phyloP scores from a whole-genome alignment of 2,888 invertebrate genomes.

The Papilio elwesi region DNA sequence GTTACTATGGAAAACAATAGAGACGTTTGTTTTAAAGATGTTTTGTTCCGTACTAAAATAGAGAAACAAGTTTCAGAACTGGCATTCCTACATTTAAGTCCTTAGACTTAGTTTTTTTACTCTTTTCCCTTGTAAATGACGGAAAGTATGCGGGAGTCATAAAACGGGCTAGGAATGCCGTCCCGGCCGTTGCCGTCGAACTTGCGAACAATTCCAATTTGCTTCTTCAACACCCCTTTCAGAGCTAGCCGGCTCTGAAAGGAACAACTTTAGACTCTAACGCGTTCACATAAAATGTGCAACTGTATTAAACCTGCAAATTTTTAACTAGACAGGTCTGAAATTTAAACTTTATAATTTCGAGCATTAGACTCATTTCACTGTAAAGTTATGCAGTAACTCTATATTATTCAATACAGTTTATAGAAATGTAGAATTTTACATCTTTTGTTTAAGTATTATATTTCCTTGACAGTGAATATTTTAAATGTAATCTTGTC shows the following conservation, averaged over 20 bases:
- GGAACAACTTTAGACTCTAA: slow-evolving; percentile 19
- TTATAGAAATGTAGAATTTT: slow-evolving; percentile 13
- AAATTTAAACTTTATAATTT: slow-evolving; percentile 10
- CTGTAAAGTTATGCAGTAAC: not conserved
- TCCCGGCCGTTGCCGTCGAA: slow-evolving; percentile 43
- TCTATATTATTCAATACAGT: slow-evolving; percentile 5
- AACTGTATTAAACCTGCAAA: slow-evolving; percentile 22
- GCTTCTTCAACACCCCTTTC: slow-evolving; percentile 50
- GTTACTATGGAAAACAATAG: not conserved
- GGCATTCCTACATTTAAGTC: slow-evolving; percentile 41
- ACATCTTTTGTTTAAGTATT: not conserved
- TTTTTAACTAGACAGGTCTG: not conserved
- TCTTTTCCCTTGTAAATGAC: slow-evolving; percentile 46
- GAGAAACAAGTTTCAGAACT: slow-evolving; percentile 43
- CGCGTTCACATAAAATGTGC: slow-evolving; percentile 24
- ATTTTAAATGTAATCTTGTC: not conserved
- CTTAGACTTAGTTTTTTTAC: slow-evolving; percentile 40
- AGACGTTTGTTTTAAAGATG: not conserved
- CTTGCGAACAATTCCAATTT: slow-evolving; percentile 67
- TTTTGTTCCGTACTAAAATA: slow-evolving; percentile 17
- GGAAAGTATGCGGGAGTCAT: slow-evolving; percentile 46
- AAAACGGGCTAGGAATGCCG: slow-evolving; percentile 50
- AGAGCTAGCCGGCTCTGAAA: slow-evolving; percentile 24
- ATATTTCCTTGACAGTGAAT: slow-evolving; percentile 7
- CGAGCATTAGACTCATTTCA: not conserved